Base-by-base conservation (phyloP, 2,888 invertebrate genomes). In the Octonoba sinensis region DNA sequence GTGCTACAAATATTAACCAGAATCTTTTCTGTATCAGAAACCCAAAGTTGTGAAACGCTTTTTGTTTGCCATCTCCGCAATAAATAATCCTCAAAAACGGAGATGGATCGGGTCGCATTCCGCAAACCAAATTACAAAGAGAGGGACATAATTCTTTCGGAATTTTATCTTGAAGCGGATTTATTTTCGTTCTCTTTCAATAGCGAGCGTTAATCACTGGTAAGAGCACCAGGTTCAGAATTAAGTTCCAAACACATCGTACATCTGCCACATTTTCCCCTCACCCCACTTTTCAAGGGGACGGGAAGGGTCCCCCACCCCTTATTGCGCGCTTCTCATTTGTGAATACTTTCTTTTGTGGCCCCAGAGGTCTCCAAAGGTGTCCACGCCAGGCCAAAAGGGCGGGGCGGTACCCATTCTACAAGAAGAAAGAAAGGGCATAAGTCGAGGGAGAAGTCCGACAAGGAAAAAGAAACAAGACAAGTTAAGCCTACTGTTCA, bases 221-320 rank as follows among this genome's bases (percentile, higher is more conserved):
- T 67, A 51, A 44, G 20, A 13, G 18, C 54, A 20, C 54, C 20
- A n/a, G n/a, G 18, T 64, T 54, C 22, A 54, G 70, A 77, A 77
- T 70, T 64, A 70, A 70, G 64, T 77, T 16, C 56, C n/a, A 44
- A 71, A 49, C 71, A 46, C 64, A 69, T 56, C 56, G 76, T 56
- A 64, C 75, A 69, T 62, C 69, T 69, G 69, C 62, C 62, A 54
- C 20, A 20, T 54, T 36, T 11, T 36, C 54, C 54, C 2, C n/a
- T 54, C 18, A 54, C 54, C 54, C 54, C 16, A 54, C 54, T 54
- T 20, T 54, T 54, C 54, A 20, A 36, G 36, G 36, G 36, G 8
- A 36, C 36, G 36, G 11, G 36, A 36, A 36, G 36, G 36, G 3
- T 36, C 36, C 36, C 36, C 36, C 36, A 36, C 36, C 36, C 36